phyloP scores from a whole-genome alignment of 2,797 vertebrate species.

The Chelon auratus region DNA sequence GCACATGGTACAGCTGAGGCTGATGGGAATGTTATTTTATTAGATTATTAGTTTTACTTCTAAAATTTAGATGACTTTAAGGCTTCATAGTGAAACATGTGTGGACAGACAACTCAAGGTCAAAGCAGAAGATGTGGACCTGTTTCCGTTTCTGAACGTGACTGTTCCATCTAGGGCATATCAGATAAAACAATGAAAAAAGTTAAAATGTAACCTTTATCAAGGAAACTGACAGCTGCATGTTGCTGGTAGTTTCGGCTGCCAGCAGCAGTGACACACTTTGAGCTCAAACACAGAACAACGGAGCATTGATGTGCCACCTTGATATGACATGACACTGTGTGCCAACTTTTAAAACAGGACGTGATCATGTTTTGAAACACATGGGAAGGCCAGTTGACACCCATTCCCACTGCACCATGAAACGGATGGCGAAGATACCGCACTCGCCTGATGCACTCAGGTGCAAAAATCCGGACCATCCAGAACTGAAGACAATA shows the following conservation, averaged over 20 bases:
- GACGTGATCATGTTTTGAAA: conserved; percentile 20
- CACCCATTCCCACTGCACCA: conserved; percentile 33
- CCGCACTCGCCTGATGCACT: background rate
- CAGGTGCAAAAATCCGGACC: conserved; percentile 65
- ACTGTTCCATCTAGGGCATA: too few species aligned
- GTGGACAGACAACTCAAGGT: too few species aligned
- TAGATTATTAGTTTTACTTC: background rate
- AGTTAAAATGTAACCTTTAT: too few species aligned
- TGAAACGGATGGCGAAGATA: background rate
- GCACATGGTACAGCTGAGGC: background rate
- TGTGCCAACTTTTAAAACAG: background rate
- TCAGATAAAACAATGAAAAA: too few species aligned
- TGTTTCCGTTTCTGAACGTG: too few species aligned
- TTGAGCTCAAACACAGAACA: conserved; percentile 2
- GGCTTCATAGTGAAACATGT: too few species aligned
- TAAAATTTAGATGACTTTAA: background rate
- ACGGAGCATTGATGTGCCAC: background rate
- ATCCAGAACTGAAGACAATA: conserved; percentile 68
- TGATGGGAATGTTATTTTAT: background rate
- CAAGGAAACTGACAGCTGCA: too few species aligned
- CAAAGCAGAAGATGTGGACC: too few species aligned
- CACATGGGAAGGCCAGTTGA: conserved; percentile 38
- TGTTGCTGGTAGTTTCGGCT: too few species aligned
- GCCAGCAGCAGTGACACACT: background rate
- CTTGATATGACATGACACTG: background rate